Percentiles rank a stretch among this genome's conserved stretches.
These are phyloP conservation scores for Cheilosia variabilis DNA, from an alignment of 2,888 invertebrate genomes.

Conservation along the genomic window DNA sequence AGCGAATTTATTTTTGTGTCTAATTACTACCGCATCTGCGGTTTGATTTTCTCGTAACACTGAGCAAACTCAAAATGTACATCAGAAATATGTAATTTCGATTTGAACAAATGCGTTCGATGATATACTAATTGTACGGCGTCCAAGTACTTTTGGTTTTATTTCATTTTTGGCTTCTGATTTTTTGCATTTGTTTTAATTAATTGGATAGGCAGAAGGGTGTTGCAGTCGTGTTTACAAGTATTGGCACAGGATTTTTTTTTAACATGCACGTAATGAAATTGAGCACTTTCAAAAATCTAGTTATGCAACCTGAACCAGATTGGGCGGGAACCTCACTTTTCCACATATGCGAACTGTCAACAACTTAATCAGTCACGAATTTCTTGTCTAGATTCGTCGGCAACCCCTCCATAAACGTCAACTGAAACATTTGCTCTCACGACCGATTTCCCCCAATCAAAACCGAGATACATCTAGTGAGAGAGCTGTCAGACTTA, in stretches of 20 bases:
- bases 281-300: no score
- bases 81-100: not conserved
- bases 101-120: not conserved
- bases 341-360: no score
- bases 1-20: conserved; percentile 21
- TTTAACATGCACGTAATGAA: no score
- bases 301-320: no score
- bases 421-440: no score
- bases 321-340: no score
- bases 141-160: not conserved
- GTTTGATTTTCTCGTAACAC: not conserved
- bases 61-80: not conserved
- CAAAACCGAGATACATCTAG: no score
- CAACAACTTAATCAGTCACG: no score
- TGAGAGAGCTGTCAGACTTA: no score
- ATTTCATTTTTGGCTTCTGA: conserved; percentile 2
- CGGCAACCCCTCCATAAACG: no score
- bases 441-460: no score
- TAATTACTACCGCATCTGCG: not conserved
- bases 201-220: not conserved
- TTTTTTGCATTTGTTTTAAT: conserved; percentile 9
- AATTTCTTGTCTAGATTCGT: no score
- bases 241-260: not conserved
- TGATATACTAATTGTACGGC: conserved; percentile 9
- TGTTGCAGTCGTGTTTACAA: not conserved